A percentile compares a stretch with the other conserved stretches of the same genome.
Conservation (phyloP, 2,888 invertebrate genomes). For the Phalangium opilio region DNA sequence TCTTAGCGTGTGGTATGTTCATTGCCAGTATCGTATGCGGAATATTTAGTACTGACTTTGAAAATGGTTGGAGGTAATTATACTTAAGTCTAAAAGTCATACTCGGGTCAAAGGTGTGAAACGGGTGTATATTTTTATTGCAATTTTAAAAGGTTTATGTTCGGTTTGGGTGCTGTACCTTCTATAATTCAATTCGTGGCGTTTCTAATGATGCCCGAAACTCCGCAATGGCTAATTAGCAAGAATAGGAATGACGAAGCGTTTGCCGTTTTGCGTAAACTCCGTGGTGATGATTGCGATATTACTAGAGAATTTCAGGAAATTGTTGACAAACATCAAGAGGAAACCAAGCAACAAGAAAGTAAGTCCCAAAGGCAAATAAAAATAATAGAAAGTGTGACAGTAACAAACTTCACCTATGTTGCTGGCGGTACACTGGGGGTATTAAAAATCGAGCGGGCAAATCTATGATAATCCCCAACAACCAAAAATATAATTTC, state of each 20-base stretch:
- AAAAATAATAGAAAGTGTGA: too few relatives aligned
- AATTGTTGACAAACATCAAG: conserved; percentile 18
- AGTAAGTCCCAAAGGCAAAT: neutral
- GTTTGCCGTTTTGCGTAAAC: conserved; percentile 19
- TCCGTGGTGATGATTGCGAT: conserved; percentile 26
- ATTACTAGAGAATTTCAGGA: conserved; percentile 25
- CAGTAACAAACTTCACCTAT: too few relatives aligned
- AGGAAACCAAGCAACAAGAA: neutral
- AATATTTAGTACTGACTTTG: conserved; percentile 33
- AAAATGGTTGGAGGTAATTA: conserved; percentile 38
- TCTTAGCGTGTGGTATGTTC: conserved; percentile 40
- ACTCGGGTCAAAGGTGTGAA: too few relatives aligned
- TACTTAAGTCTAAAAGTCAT: too few relatives aligned
- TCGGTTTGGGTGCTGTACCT: conserved; percentile 39
- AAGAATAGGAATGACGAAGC: conserved; percentile 24
- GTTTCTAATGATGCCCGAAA: conserved; percentile 40
- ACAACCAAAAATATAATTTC: too few relatives aligned
- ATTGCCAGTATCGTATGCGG: conserved; percentile 37
- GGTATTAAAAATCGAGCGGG: too few relatives aligned
- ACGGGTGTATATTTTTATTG: too few relatives aligned
- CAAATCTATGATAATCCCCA: too few relatives aligned
- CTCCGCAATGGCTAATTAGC: conserved; percentile 36
- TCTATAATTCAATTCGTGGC: conserved; percentile 37
- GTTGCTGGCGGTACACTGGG: too few relatives aligned
- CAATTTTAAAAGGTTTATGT: conserved; percentile 34